Evolutionary conservation across 2,888 invertebrate genomes (phyloP).

Genomic region (Bombyx huttoni): DNA sequence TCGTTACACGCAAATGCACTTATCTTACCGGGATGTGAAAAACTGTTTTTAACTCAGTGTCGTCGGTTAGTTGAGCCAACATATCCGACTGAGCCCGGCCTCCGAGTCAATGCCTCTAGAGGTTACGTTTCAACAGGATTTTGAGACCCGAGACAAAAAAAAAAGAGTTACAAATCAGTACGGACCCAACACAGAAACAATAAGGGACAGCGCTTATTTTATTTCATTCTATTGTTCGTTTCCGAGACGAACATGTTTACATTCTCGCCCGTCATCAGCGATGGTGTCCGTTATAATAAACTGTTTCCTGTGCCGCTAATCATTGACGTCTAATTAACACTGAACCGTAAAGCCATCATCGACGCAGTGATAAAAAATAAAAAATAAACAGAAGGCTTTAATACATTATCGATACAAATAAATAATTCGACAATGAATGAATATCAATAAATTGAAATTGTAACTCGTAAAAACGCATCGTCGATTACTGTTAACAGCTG

Average conservation of each 20-base stretch:
- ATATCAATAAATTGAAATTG: conserved; percentile 67
- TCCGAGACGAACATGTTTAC: conserved; percentile 20
- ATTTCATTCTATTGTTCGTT: conserved; percentile 32
- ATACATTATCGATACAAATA: conserved; percentile 61
- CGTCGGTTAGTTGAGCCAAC: conserved; percentile 61
- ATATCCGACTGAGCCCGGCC: conserved; percentile 30
- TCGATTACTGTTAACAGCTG: conserved; percentile 69
- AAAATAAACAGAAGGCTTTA: conserved; percentile 54
- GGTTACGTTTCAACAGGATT: conserved; percentile 50
- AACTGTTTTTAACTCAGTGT: conserved; percentile 56
- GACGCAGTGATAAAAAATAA: conserved; percentile 33
- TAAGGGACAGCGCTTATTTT: conserved; percentile 36
- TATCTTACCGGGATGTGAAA: conserved; percentile 67
- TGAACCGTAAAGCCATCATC: conserved; percentile 40
- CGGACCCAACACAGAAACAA: conserved; percentile 43
- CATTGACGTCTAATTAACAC: conserved; percentile 31
- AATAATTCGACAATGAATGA: conserved; percentile 58
- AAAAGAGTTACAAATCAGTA: conserved; percentile 36
- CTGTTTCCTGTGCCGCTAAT: conserved; percentile 5
- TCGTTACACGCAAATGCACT: conserved; percentile 72
- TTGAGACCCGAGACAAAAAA: conserved; percentile 41
- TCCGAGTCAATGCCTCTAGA: conserved; percentile 52
- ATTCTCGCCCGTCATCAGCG: conserved; percentile 11
- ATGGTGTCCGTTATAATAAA: conserved; percentile 8
- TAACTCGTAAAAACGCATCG: conserved; percentile 66